Evolutionary conservation across 2,113 vertebrate genomes (phyloP), one percentile per base, ranked within the genome.

Genomic region (Platichthys flesus): DNA sequence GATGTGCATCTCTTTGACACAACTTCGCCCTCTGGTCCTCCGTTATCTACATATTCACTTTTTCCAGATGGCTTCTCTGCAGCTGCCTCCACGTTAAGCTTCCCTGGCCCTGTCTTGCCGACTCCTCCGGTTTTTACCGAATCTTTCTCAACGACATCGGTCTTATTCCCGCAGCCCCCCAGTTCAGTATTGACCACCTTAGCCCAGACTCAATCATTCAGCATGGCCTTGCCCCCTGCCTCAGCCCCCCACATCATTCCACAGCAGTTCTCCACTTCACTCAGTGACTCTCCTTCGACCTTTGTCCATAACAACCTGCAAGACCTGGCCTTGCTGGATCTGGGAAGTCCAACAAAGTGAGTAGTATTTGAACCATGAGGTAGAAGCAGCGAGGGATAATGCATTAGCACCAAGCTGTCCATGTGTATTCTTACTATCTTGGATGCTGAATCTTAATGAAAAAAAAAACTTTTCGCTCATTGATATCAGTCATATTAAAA

Each of bases 1-100:
- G 91, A 93, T 71, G 82, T 96, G 85, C 93, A 94, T 86, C 93
- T 96, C 74, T 95, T 96, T 74, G 87, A 91, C 74, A 80, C 88
- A 83, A 68, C 85, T 73, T 21, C 87, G 61, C 47, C 83, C 90
- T 71, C 52, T 6, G 64, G 55, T 70, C 16, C 83, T 42, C 24
- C 70, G 8, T 74, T 73, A 40, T 75, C 85, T 2, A 45, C 79
- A 5, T 42, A 80, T 42, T 65, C 77, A 2, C 59, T 67, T 52
- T 70, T 78, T 63, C 69, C 71, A 56, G 60, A 75, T 12, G 55
- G 52, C 3, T 56, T 83, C n/a, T 74, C 83, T 60, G 9, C 47
- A 61, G 54, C 70, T 5, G 28, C 69, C 26, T 73, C 75, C 9
- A 26, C 24, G 16, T 31, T 63, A 18, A 70, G n/a, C 47, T 71